Evolutionary conservation across 2,797 vertebrate genomes (phyloP).

Genomic region (Podargus strigoides): DNA sequence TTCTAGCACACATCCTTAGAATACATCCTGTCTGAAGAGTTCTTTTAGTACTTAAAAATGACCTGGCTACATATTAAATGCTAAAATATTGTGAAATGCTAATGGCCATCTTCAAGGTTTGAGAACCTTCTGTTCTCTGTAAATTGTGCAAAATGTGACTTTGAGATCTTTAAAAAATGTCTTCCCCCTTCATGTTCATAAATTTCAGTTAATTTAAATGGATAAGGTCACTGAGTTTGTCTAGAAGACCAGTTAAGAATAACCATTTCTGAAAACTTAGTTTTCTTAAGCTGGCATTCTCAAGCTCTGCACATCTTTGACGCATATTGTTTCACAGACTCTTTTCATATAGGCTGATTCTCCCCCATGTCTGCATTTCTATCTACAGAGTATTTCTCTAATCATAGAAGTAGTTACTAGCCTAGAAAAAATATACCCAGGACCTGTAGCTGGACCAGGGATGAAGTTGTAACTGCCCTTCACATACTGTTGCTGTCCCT

Average conservation of each 20-base stretch:
- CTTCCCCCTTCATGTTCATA: not conserved
- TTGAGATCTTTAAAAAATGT: not conserved
- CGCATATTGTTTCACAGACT: not conserved
- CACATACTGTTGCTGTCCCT: not conserved
- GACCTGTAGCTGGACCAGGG: not conserved
- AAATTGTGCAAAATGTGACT: not conserved
- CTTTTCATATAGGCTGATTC: not conserved
- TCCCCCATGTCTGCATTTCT: not conserved
- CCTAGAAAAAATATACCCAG: not conserved
- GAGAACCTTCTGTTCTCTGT: slow-evolving; percentile 5
- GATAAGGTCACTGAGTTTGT: not conserved
- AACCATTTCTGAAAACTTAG: not conserved
- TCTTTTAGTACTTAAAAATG: slow-evolving; percentile 25
- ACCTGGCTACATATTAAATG: not conserved
- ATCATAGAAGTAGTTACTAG: not conserved
- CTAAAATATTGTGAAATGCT: slow-evolving; percentile 14
- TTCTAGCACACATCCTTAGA: slow-evolving; percentile 14
- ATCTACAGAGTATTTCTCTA: not conserved
- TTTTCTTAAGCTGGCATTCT: not conserved
- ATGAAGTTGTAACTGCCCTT: not conserved
- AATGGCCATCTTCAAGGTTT: not conserved
- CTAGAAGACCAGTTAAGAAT: not conserved
- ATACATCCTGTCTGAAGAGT: slow-evolving; percentile 33
- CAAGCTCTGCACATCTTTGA: not conserved
- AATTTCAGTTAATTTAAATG: not conserved